Conservation (phyloP, 1,140 invertebrate genomes). For the Brachionus rubens region DNA sequence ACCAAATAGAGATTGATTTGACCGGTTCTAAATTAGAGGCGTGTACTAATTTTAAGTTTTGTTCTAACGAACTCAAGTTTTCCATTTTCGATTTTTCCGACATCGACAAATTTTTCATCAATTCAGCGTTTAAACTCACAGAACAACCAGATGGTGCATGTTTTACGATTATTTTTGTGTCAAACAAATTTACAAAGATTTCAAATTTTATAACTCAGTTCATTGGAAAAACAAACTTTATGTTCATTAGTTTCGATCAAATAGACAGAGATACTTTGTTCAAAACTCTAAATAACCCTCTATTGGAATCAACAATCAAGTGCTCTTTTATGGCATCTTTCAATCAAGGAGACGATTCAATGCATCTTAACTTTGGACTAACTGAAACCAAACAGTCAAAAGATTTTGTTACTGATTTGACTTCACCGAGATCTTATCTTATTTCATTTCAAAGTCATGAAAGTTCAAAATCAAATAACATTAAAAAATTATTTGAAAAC, state of each 20-base stretch:
- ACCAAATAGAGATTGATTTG: too few species aligned
- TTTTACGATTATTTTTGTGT: neutral
- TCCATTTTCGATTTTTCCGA: too few species aligned
- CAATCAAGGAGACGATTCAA: neutral
- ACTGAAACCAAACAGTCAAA: neutral
- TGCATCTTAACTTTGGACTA: neutral
- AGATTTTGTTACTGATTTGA: neutral
- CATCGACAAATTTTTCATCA: too few species aligned
- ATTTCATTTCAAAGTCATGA: neutral
- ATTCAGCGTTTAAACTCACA: too few species aligned
- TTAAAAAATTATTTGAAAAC: too few species aligned
- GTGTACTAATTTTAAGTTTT: too few species aligned
- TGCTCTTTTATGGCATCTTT: neutral
- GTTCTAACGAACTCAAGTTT: too few species aligned
- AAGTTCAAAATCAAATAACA: too few species aligned
- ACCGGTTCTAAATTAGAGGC: too few species aligned
- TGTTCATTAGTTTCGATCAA: slow-evolving; percentile 8
- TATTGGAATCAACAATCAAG: neutral
- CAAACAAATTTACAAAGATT: neutral
- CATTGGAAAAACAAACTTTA: neutral
- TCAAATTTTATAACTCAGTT: neutral
- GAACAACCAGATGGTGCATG: neutral
- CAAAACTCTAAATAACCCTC: neutral
- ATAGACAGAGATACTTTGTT: neutral
- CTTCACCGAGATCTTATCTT: neutral